phyloP scores from a whole-genome alignment of 2,888 invertebrate species.

The Hirtodrosophila trivittata region DNA sequence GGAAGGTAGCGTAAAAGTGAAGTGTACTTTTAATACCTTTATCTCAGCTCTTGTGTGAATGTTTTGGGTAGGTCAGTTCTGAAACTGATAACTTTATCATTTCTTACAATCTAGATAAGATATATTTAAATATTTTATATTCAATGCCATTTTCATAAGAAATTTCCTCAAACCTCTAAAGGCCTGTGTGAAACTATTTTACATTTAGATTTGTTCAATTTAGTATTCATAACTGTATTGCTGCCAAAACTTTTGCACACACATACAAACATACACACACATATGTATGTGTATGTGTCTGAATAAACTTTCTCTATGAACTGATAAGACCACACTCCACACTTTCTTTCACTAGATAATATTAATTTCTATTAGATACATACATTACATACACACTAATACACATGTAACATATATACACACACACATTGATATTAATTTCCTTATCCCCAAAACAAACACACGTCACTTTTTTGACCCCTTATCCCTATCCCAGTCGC shows the following conservation, averaged over 20 bases:
- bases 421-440: constrained; percentile 70
- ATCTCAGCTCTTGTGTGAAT: too few species aligned
- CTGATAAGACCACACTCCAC: constrained; percentile 16
- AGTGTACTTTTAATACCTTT: too few species aligned
- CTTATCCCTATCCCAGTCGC: background rate
- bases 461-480: constrained; percentile 48
- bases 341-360: constrained; percentile 36
- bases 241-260: background rate
- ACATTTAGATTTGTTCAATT: too few species aligned
- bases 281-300: constrained; percentile 6
- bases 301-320: constrained; percentile 13
- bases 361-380: constrained; percentile 65
- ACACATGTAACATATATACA: constrained; percentile 6
- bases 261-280: background rate
- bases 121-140: too few species aligned
- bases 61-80: too few species aligned
- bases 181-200: too few species aligned
- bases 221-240: background rate
- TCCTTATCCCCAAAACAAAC: constrained; percentile 31
- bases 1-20: too few species aligned
- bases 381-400: constrained; percentile 10
- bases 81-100: too few species aligned
- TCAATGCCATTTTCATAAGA: too few species aligned
- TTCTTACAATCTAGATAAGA: too few species aligned
- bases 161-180: too few species aligned